phyloP scores from a whole-genome alignment of 2,113 vertebrate species.

The Jacana jacana region DNA sequence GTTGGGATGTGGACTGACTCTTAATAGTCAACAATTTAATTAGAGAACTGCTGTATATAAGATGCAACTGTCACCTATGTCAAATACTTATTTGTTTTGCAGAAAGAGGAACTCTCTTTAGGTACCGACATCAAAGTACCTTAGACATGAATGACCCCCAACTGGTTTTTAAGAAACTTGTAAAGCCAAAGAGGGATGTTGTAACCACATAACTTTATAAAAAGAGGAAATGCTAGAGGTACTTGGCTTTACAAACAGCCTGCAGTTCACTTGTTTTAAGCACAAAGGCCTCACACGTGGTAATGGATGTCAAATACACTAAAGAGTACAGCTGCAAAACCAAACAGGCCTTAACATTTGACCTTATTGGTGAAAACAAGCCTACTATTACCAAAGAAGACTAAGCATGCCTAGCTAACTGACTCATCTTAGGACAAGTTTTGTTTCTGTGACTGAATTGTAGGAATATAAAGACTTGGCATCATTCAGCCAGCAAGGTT shows the following conservation, averaged over 20 bases:
- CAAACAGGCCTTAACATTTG: conserved; percentile 80
- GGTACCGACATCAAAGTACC: not conserved
- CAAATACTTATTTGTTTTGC: not conserved
- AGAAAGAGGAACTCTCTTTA: not conserved
- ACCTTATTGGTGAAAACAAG: conserved; percentile 74
- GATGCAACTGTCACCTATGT: not conserved
- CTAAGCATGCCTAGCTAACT: conserved; percentile 78
- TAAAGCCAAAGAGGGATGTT: not conserved
- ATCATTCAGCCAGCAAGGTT: conserved; percentile 46
- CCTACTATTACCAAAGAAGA: conserved; percentile 73
- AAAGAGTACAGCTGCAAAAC: conserved; percentile 38
- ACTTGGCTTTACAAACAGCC: not conserved
- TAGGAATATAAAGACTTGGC: conserved; percentile 71
- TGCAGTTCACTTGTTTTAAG: not conserved
- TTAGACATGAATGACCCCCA: not conserved
- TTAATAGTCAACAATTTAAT: rapidly evolving
- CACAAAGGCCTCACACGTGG: not conserved
- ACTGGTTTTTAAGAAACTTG: not conserved
- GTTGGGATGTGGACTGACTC: rapidly evolving
- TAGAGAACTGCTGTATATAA: not conserved
- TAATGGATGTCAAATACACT: conserved; percentile 60
- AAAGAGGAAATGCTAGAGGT: not conserved
- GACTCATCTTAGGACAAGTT: conserved; percentile 70
- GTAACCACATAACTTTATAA: not conserved
- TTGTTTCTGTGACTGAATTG: conserved; percentile 70